A percentile compares a stretch with the other conserved stretches of the same genome.
phyloP scores from a whole-genome alignment of 2,113 vertebrate species.

The Muntiacus reevesi region DNA sequence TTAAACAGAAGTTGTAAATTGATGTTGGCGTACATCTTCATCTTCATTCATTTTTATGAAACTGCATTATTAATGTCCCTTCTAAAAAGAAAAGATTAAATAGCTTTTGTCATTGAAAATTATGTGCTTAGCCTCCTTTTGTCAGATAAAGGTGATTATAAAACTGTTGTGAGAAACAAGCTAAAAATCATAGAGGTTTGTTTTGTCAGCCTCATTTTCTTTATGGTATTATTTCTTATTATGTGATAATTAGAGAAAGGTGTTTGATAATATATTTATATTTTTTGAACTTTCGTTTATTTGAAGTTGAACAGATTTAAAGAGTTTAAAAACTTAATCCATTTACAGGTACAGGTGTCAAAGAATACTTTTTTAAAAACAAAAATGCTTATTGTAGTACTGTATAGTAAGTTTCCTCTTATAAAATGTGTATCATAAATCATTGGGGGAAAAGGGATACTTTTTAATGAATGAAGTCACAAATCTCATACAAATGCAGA shows the following conservation, averaged over 20 bases:
- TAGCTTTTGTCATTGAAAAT: conserved; percentile 39
- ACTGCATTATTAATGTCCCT: conserved; percentile 62
- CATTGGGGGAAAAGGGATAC: not conserved
- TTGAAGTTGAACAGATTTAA: not conserved
- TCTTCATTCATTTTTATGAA: conserved; percentile 70
- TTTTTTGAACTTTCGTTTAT: not conserved
- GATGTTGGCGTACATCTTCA: conserved; percentile 71
- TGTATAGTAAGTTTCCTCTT: not conserved
- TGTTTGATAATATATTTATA: not conserved
- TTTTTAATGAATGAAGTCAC: not conserved
- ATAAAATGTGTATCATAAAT: not conserved
- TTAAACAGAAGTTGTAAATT: conserved; percentile 78
- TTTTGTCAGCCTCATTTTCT: not conserved
- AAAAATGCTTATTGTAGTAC: not conserved
- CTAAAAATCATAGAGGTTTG: conserved; percentile 20
- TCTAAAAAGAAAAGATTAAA: conserved; percentile 68
- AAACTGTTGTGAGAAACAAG: conserved; percentile 46
- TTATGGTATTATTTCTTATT: not conserved
- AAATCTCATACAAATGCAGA: not conserved
- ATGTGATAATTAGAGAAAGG: not conserved
- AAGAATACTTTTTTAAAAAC: not conserved
- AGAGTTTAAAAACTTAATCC: not conserved
- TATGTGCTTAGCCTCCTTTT: conserved; percentile 28
- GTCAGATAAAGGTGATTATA: conserved; percentile 20
- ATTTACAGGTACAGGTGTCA: not conserved